A percentile compares a stretch with the other conserved stretches of the same genome.
Evolutionary conservation across 2,888 invertebrate genomes (phyloP).

Genomic region (Macrostomum cliftonense): DNA sequence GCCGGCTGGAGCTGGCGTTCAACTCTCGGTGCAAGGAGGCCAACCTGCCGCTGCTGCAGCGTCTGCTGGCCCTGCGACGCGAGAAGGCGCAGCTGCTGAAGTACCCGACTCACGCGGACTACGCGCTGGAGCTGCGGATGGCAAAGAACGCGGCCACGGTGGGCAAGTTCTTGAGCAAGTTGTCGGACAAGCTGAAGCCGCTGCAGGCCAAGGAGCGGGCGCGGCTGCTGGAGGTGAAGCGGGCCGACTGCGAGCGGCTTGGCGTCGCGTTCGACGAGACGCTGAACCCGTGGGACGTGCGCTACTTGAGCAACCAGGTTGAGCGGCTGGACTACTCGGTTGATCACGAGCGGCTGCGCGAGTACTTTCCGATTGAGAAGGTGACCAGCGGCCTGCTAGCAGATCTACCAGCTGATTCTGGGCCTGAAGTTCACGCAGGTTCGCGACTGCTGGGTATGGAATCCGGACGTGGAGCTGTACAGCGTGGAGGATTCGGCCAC

Average conservation of each 20-base stretch:
- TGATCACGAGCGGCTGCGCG: constrained; percentile 39
- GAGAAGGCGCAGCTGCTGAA: constrained; percentile 38
- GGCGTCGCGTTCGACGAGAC: constrained; percentile 34
- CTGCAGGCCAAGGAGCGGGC: constrained; percentile 35
- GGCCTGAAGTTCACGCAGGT: constrained; percentile 35
- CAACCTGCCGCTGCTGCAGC: constrained; percentile 15
- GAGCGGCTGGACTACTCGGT: constrained; percentile 40
- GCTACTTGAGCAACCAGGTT: constrained; percentile 38
- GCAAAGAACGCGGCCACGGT: constrained; percentile 39
- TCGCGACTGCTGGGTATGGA: constrained; percentile 36
- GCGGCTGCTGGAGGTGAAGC: constrained; percentile 36
- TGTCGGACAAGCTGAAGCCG: constrained; percentile 34
- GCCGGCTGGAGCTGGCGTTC: constrained; percentile 35
- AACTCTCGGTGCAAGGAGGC: constrained; percentile 39
- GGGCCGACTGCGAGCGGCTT: constrained; percentile 39
- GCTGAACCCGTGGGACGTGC: constrained; percentile 39
- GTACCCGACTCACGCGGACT: constrained; percentile 39
- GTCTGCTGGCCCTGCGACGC: neutral
- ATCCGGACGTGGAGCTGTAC: constrained; percentile 39
- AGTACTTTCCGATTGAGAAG: constrained; percentile 40
- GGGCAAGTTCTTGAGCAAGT: constrained; percentile 32
- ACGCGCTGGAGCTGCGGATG: constrained; percentile 40
- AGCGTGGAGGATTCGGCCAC: constrained; percentile 35
- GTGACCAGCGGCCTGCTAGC: constrained; percentile 40
- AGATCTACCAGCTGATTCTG: constrained; percentile 40